A percentile compares a stretch with the other conserved stretches of the same genome.
These are phyloP conservation scores for Dinomys branickii DNA, from an alignment of 2,113 vertebrate species.

Conservation along the genomic window DNA sequence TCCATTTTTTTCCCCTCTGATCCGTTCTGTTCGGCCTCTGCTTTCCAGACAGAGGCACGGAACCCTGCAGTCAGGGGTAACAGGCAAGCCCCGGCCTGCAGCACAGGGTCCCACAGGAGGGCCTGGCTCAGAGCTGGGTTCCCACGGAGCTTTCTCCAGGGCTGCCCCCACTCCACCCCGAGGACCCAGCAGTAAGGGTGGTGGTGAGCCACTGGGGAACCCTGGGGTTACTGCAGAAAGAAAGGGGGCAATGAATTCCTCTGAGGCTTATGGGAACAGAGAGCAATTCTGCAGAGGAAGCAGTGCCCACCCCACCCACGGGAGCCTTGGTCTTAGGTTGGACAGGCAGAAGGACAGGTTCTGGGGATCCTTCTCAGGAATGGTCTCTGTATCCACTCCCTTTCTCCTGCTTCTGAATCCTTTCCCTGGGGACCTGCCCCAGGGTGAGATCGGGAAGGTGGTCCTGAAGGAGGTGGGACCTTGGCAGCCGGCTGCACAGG, in stretches of 20 bases:
- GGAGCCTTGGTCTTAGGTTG: neutral
- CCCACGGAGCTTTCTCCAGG: neutral
- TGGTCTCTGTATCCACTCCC: neutral
- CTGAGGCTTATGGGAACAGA: neutral
- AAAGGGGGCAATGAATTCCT: neutral
- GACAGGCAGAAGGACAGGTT: neutral
- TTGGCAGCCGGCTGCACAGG: rapidly evolving
- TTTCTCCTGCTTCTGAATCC: neutral
- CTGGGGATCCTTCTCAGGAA: neutral
- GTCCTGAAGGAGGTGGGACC: neutral
- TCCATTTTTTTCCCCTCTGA: neutral
- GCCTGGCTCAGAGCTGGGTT: neutral
- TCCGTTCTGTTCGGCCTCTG: neutral
- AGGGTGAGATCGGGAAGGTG: neutral
- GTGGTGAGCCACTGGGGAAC: too few species aligned
- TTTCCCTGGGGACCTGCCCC: neutral
- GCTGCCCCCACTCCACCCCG: neutral
- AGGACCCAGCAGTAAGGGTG: neutral
- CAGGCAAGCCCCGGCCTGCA: neutral
- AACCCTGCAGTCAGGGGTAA: neutral
- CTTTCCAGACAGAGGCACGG: neutral
- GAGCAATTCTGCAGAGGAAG: neutral
- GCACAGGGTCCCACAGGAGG: neutral
- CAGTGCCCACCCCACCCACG: too few species aligned
- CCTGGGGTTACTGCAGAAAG: neutral